Conservation (phyloP, 2,888 invertebrate genomes). For the Pseudanteris insignis region DNA sequence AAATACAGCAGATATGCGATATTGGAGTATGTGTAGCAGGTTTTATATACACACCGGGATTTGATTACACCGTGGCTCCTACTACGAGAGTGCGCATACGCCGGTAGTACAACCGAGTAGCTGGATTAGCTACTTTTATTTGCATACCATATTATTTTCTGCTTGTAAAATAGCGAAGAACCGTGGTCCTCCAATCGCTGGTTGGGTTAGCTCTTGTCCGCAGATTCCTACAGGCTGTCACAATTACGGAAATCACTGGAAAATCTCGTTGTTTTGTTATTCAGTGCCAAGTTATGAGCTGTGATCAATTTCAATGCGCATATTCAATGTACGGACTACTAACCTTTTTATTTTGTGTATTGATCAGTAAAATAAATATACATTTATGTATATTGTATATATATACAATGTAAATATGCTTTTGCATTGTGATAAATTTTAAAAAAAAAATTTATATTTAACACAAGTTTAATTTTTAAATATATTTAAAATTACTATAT, state of each 20-base stretch:
- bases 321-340: slow-evolving; percentile 12
- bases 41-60: slow-evolving; percentile 17
- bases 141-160: slow-evolving; percentile 34
- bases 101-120: slow-evolving; percentile 20
- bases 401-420: too few relatives aligned
- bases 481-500: too few relatives aligned
- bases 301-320: slow-evolving; percentile 22
- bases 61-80: slow-evolving; percentile 25
- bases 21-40: slow-evolving; percentile 14
- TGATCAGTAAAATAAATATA: too few relatives aligned
- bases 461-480: too few relatives aligned
- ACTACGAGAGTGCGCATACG: slow-evolving; percentile 5
- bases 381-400: too few relatives aligned
- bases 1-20: too few relatives aligned
- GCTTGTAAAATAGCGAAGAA: slow-evolving; percentile 36
- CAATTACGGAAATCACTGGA: slow-evolving; percentile 14
- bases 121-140: slow-evolving; percentile 30
- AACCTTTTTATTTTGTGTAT: too few relatives aligned
- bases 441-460: too few relatives aligned
- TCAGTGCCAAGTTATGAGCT: slow-evolving; percentile 19
- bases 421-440: too few relatives aligned
- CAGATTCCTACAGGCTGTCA: slow-evolving; percentile 12
- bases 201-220: slow-evolving; percentile 25
- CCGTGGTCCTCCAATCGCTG: slow-evolving; percentile 18
- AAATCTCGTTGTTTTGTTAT: slow-evolving; percentile 13